Conservation (phyloP, 2,797 vertebrate genomes). For the Gallinago nigripennis region DNA sequence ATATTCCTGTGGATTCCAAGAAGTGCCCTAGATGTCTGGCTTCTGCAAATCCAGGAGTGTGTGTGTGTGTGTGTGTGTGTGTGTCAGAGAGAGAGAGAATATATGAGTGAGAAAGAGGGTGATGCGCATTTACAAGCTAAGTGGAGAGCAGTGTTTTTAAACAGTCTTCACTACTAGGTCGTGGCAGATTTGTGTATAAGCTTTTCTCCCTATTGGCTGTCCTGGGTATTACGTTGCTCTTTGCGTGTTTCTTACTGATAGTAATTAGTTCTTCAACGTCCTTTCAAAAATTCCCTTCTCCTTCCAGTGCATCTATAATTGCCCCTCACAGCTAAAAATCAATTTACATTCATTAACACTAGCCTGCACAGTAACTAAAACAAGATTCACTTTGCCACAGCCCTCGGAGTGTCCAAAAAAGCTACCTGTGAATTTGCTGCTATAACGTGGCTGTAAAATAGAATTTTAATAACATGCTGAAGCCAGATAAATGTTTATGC, state of each 20-base stretch:
- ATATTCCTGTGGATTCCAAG: conserved; percentile 46
- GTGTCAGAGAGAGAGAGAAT: neutral
- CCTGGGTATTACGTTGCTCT: conserved; percentile 14
- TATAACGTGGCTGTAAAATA: neutral
- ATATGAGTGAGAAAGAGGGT: neutral
- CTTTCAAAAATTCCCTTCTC: conserved; percentile 24
- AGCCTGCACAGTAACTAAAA: neutral
- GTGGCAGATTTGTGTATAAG: neutral
- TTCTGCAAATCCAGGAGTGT: conserved; percentile 44
- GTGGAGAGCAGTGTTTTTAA: conserved; percentile 59
- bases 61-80: neutral
- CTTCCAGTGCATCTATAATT: neutral
- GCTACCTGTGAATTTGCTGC: conserved; percentile 12
- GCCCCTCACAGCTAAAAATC: conserved; percentile 22
- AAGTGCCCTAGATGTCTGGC: conserved; percentile 34
- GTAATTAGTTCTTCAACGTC: conserved; percentile 43
- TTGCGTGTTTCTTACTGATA: conserved; percentile 1
- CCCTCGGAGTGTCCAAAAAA: neutral
- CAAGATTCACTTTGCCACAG: neutral
- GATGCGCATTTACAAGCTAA: conserved; percentile 50
- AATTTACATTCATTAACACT: conserved; percentile 4
- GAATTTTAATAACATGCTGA: neutral
- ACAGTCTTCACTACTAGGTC: conserved; percentile 52
- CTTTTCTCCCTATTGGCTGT: conserved; percentile 20
- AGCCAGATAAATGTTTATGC: neutral